Evolutionary conservation across 2,797 vertebrate genomes (phyloP).

Genomic region (Siniperca scherzeri): DNA sequence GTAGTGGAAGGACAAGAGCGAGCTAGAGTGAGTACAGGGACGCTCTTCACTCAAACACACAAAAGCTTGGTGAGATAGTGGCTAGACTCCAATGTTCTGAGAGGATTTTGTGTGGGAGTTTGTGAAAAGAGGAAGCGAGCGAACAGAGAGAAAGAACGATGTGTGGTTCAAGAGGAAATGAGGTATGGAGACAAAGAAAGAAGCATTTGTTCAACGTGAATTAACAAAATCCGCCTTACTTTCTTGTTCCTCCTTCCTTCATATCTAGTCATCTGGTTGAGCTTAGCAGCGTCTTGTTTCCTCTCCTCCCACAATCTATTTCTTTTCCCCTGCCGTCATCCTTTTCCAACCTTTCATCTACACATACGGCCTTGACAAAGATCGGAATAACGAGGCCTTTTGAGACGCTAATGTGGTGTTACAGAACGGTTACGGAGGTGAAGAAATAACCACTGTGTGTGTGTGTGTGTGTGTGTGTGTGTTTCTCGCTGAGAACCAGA

Average conservation of each 20-base stretch:
- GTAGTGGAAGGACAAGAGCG: conserved; percentile 40
- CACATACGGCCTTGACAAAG: conserved; percentile 50
- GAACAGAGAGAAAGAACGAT: conserved; percentile 54
- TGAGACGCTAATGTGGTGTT: conserved; percentile 63
- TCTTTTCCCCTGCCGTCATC: conserved; percentile 33
- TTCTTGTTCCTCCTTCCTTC: conserved; percentile 20
- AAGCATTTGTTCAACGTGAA: conserved; percentile 45
- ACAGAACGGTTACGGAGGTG: conserved; percentile 48
- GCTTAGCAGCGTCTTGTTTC: conserved; percentile 12
- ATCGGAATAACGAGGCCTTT: conserved; percentile 59
- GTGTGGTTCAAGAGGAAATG: conserved; percentile 55
- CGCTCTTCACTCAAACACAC: conserved; percentile 62
- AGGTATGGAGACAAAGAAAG: conserved; percentile 52
- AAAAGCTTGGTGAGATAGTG: conserved; percentile 68
- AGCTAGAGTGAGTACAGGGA: conserved; percentile 46
- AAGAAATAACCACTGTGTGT: conserved; percentile 43
- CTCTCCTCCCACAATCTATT: conserved; percentile 44
- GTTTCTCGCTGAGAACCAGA: conserved; percentile 39
- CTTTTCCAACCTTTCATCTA: conserved; percentile 58
- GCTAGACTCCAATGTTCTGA: conserved; percentile 75
- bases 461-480: not conserved
- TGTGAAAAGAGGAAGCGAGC: conserved; percentile 76
- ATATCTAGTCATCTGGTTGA: conserved; percentile 30
- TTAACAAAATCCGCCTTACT: conserved; percentile 46
- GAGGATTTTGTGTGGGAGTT: conserved; percentile 79